These are phyloP conservation scores for Galerucella calmariensis DNA, from an alignment of 2,888 invertebrate species.

Conservation along the genomic window DNA sequence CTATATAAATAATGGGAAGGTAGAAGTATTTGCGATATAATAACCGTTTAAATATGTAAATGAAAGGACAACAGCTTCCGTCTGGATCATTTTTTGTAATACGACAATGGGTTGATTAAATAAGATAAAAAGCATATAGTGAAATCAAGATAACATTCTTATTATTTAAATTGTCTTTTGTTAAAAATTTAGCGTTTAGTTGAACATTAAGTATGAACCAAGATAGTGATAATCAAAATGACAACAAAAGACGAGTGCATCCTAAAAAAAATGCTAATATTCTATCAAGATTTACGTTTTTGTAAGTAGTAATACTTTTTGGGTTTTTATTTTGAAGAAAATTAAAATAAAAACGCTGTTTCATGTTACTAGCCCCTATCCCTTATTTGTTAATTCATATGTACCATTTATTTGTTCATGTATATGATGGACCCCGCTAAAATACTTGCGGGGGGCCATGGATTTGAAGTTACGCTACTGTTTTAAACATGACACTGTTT, in stretches of 20 bases:
- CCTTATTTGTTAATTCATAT: too few relatives aligned
- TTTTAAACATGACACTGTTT: too few relatives aligned
- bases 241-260: conserved; percentile 21
- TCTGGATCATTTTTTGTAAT: not conserved
- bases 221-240: not conserved
- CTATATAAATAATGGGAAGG: too few relatives aligned
- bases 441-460: too few relatives aligned
- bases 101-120: not conserved
- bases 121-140: conserved; percentile 3
- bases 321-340: too few relatives aligned
- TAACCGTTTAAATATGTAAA: not conserved
- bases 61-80: not conserved
- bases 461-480: too few relatives aligned
- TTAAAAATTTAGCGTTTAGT: not conserved
- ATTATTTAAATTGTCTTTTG: not conserved
- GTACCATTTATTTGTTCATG: too few relatives aligned
- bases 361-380: too few relatives aligned
- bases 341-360: too few relatives aligned
- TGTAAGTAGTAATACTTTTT: conserved; percentile 39
- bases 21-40: too few relatives aligned
- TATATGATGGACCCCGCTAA: too few relatives aligned
- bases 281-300: conserved; percentile 43
- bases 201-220: not conserved
- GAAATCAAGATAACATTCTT: not conserved
- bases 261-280: conserved; percentile 42